Evolutionary conservation across 2,888 invertebrate species (phyloP).

Genomic region (Sphaerophoria taeniata): DNA sequence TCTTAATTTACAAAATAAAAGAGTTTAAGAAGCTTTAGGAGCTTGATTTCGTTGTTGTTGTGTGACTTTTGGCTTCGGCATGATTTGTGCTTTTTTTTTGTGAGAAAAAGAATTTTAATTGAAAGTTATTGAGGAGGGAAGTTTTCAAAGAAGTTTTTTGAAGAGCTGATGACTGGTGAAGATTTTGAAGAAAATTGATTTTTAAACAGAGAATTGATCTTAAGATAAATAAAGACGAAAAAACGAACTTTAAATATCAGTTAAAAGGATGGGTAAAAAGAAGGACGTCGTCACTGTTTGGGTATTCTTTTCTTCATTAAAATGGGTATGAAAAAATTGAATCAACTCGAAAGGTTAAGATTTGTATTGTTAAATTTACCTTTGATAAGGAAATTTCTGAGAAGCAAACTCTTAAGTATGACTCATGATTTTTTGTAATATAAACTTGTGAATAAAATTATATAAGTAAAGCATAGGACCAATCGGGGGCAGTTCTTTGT

Average conservation of each 20-base stretch:
- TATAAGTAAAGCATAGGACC: too few relatives aligned
- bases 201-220: constrained; percentile 18
- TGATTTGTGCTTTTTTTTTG: constrained; percentile 34
- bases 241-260: not conserved
- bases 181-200: constrained; percentile 65
- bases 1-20: not conserved
- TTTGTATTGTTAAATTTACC: too few relatives aligned
- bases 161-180: constrained; percentile 44
- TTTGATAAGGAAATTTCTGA: too few relatives aligned
- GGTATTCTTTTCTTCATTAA: too few relatives aligned
- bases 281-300: too few relatives aligned
- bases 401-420: too few relatives aligned
- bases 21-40: constrained; percentile 47
- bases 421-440: too few relatives aligned
- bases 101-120: constrained; percentile 64
- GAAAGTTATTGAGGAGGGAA: constrained; percentile 58
- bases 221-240: constrained; percentile 48
- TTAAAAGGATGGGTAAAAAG: too few relatives aligned
- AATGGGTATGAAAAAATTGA: too few relatives aligned
- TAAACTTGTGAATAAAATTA: too few relatives aligned
- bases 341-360: too few relatives aligned
- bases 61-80: constrained; percentile 17
- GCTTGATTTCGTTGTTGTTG: constrained; percentile 10
- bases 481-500: too few relatives aligned
- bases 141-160: not conserved